Evolutionary conservation across 2,113 vertebrate genomes (phyloP), one percentile per base, ranked within the genome.

Genomic region (Petrocephalus zakoni): DNA sequence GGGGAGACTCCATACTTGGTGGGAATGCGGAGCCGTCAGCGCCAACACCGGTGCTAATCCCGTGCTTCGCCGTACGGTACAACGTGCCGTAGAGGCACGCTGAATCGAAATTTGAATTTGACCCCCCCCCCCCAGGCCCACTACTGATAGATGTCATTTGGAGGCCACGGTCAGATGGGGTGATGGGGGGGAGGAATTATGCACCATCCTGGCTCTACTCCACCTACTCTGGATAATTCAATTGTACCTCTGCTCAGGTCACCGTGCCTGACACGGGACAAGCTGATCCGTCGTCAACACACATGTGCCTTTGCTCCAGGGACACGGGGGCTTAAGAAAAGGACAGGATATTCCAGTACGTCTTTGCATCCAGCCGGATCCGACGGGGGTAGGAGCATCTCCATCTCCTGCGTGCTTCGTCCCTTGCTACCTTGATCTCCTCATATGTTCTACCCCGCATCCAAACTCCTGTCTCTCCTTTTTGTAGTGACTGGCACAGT

Each of bases 61-160:
- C 8, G 51, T 15, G 29, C 49, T 37, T 86, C 17, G 5, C 78
- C n/a, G 5, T 34, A 51, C 13, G 49, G 52, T 4, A 13, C 49
- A 0, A 19, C 0, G 46, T 83, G n/a, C 84, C 13, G 19, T 37
- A 86, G n/a, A 42, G 29, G 21, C 81, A 56, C 25, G 11, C n/a
- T 83, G 81, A 83, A 49, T 49, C 46, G 49, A 83, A 83, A 83
- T 83, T 49, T 83, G 21, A 83, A 83, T 83, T 46, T 83, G 2
- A 83, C 22, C n/a, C 47, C 84, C 51, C 15, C 52, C 25, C 21
- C 51, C 84, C 52, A 53, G 81, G 52, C 51, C 47, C 15, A 29
- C 51, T 53, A 49, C 51, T 85, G 84, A 4, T 53, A 53, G 51
- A 53, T 85, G 47, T 53, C 25, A 56, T 56, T 86, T 55, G 34